A percentile compares a stretch with the other conserved stretches of the same genome.
These are phyloP conservation scores for Eulemur rubriventer DNA, from an alignment of 2,797 vertebrate species.

Conservation along the genomic window DNA sequence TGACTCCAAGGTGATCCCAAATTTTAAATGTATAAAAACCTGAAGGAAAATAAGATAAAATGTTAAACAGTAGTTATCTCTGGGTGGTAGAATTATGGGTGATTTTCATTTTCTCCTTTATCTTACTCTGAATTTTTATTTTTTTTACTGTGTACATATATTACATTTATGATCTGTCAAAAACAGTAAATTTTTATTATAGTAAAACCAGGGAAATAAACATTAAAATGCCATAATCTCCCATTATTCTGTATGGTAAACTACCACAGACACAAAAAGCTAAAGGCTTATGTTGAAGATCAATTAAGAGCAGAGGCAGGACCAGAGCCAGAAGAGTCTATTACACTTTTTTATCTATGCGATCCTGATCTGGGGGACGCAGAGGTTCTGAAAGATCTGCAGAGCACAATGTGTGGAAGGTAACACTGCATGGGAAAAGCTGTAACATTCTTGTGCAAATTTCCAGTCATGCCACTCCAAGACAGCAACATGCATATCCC, in stretches of 20 bases:
- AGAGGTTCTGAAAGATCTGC: background rate
- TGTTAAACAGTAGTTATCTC: background rate
- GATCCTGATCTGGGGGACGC: background rate
- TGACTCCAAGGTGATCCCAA: background rate
- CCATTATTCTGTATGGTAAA: background rate
- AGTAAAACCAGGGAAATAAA: constrained; percentile 13
- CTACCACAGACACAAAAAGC: background rate
- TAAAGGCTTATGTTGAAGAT: background rate
- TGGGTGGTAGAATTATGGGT: background rate
- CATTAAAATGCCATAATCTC: background rate
- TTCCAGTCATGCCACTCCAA: background rate
- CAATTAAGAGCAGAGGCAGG: background rate
- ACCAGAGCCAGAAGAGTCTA: background rate
- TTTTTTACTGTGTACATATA: background rate
- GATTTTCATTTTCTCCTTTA: background rate
- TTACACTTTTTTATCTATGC: background rate
- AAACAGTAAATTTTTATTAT: background rate
- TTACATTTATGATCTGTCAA: background rate
- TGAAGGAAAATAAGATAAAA: background rate
- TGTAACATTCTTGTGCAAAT: background rate
- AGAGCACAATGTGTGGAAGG: background rate
- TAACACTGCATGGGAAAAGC: background rate
- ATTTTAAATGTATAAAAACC: background rate
- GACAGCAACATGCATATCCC: background rate
- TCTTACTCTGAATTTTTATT: background rate